Evolutionary conservation across 35 echinoderm and acorn worm species (phyloP), one percentile per base, ranked within the genome.

Genomic region (Holothuria glaberrima): DNA sequence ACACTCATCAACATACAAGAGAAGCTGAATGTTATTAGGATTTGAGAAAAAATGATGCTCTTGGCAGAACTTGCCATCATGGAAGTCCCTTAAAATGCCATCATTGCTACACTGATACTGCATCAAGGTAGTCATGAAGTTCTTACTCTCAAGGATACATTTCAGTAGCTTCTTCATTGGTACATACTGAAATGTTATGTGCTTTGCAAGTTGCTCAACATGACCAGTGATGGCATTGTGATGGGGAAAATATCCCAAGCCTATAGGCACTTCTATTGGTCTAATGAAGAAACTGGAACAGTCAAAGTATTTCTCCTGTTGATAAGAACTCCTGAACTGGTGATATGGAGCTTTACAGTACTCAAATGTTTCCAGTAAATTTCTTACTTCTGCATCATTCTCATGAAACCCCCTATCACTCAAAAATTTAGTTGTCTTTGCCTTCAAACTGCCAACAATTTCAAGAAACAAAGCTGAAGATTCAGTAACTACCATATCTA

Each of bases 171-270:
- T 5, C 25, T 48, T 0, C 5, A 86, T 16, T 21, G 62, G 83
- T 18, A 86, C 30, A 29, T 86, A 86, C 30, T 86, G 83, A 67
- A 86, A 62, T 30, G 59, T 65, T 9, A 86, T 67, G 12, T 86
- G 83, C 31, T 67, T 67, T 18, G 34, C 34, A 4, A 67, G 29
- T 65, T 86, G 59, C 3, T 62, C 58, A 44, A 86, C 83, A 68
- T 66, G 83, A 65, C 83, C 83, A 86, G 59, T 66, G 12, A 20
- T 0, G 4, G 20, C 9, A 45, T 86, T 86, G 7, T 65, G 5
- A 34, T 44, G n/a, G 18, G 83, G 83, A n/a, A 67, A 86, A 79
- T 16, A 79, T 16, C 74, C 74, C 18, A 86, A 9, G 9, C 58
- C 61, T 32, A 86, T 65, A 67, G 83, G 59, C 18, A 32, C 34